Evolutionary conservation across 2,888 invertebrate species (phyloP), one percentile per base, ranked within the genome.

Genomic region (Drosophila cognata): DNA sequence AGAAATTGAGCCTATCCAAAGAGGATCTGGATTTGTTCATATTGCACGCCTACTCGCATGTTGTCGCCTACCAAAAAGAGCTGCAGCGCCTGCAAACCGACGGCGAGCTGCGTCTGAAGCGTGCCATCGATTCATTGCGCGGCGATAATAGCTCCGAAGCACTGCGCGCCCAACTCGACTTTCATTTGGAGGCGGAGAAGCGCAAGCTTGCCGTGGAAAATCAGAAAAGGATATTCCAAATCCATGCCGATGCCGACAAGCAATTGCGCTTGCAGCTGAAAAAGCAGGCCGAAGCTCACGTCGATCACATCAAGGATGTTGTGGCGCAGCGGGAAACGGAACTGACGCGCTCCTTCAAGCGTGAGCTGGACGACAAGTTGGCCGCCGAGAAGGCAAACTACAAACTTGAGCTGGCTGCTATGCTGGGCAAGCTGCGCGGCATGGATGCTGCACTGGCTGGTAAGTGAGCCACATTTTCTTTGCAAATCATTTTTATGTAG

Each of bases 221-320:
- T 92, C 95, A 96, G 76, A 96, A 95, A 85, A 96, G 92, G 84
- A 94, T 95, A 72, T 93, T 96, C 65, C 94, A 94, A 88, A 94
- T 96, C 48, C 95, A 95, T 84, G 94, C 95, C 1, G 95, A 95
- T 53, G 94, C 95, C 33, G 96, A 98, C 89, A 94, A 94, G 56
- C 96, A 96, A 72, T 93, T 98, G 66, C 95, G 96, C 52, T 94
- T 95, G 18, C 96, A 98, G 88, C 92, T 99, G 70, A 96, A 97
- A 91, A 95, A 97, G 60, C 98, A 98, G 89, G 95, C 96, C 2
- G 97, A 98, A 87, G 96, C 98, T 0, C 98, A 98, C 92, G 94
- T 96, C 57, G 98, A 98, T 91, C 96, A 97, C 79, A 92, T 97
- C 71, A 94, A 95, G 51, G 97, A 97, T 85, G 96, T 95, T 1